A percentile compares a stretch with the other conserved stretches of the same genome.
Conservation (phyloP, 64 coral and sea anemone species). For the Platygyra sinensis region DNA sequence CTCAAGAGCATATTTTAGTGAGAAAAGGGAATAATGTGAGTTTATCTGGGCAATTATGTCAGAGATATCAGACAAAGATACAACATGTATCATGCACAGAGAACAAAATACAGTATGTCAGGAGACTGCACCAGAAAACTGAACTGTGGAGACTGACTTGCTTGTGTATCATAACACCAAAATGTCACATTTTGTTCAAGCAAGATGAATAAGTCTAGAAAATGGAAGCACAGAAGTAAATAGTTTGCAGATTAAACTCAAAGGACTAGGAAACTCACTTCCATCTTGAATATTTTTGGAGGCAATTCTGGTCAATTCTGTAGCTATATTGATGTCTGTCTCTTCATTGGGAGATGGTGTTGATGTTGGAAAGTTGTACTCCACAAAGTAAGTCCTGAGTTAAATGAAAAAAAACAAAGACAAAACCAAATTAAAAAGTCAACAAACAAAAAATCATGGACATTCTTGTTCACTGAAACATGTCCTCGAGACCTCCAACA, state of each 20-base stretch:
- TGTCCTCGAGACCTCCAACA: too few relatives aligned
- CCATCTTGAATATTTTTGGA: conserved; percentile 75
- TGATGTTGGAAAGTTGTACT: conserved; percentile 87
- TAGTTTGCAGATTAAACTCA: neutral
- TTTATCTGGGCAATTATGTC: too few relatives aligned
- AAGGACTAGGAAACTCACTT: conserved; percentile 22
- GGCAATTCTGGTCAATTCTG: conserved; percentile 93
- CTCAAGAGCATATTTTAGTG: too few relatives aligned
- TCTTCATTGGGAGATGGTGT: conserved; percentile 32
- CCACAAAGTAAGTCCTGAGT: conserved; percentile 88
- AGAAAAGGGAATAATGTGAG: too few relatives aligned
- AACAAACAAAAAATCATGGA: neutral
- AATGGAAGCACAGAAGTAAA: neutral
- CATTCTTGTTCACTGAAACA: too few relatives aligned
- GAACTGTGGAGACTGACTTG: too few relatives aligned
- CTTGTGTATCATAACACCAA: too few relatives aligned
- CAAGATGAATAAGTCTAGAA: neutral
- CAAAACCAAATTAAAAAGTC: neutral
- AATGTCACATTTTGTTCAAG: too few relatives aligned
- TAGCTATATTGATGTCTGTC: conserved; percentile 59
- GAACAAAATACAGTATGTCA: too few relatives aligned
- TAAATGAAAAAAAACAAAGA: neutral
- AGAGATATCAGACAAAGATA: too few relatives aligned
- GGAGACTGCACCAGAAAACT: too few relatives aligned
- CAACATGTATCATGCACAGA: too few relatives aligned